Conservation (phyloP, 2,797 vertebrate genomes). For the Amblyopsis hoosieri region DNA sequence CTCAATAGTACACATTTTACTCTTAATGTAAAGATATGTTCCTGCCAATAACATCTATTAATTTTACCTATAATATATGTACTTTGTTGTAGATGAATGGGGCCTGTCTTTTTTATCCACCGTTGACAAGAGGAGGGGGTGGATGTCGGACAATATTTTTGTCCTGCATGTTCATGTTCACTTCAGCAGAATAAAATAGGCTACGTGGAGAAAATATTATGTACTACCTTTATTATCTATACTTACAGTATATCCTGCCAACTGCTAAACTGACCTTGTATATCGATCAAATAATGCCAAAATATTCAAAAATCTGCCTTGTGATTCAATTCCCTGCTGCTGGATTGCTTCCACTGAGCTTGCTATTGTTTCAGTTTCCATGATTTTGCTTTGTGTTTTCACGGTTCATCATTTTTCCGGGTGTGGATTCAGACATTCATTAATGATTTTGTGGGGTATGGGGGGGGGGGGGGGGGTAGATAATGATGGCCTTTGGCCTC, state of each 20-base stretch:
- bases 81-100: too few species aligned
- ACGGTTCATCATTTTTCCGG: constrained; percentile 27
- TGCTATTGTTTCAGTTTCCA: constrained; percentile 19
- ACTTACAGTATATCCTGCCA: too few species aligned
- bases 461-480: constrained; percentile 41
- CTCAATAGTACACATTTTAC: too few species aligned
- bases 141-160: too few species aligned
- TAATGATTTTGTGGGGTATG: constrained; percentile 58
- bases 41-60: neutral
- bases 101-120: too few species aligned
- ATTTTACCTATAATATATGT: too few species aligned
- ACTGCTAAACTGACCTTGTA: too few species aligned
- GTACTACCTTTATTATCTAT: constrained; percentile 15
- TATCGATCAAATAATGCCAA: too few species aligned
- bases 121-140: too few species aligned
- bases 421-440: constrained; percentile 31
- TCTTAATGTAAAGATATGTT: neutral
- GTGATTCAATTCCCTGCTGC: too few species aligned
- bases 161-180: neutral
- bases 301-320: too few species aligned
- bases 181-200: constrained; percentile 22
- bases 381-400: constrained; percentile 30
- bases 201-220: constrained; percentile 24
- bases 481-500: constrained; percentile 61
- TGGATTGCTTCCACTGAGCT: constrained; percentile 11